phyloP scores from a whole-genome alignment of 2,113 vertebrate species.

The Sakesphorus luctuosus region DNA sequence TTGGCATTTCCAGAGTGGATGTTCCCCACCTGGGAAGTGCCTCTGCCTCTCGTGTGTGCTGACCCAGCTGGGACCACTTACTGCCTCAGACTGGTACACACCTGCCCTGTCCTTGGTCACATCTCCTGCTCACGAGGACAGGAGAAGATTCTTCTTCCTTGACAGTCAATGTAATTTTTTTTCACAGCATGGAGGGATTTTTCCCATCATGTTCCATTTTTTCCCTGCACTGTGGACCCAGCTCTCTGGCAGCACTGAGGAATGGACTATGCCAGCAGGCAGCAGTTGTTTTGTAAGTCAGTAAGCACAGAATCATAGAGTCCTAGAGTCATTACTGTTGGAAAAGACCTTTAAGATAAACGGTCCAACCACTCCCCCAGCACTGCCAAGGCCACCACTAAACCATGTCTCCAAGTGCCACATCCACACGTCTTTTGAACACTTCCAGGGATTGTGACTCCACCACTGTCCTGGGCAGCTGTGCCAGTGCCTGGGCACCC shows the following conservation, averaged over 20 bases:
- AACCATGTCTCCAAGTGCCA: not conserved
- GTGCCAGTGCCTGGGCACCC: not conserved
- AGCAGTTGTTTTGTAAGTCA: not conserved
- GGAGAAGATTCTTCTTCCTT: not conserved
- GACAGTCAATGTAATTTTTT: not conserved
- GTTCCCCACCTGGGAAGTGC: not conserved
- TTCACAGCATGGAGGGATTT: not conserved
- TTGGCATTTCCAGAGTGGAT: not conserved
- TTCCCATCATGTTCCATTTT: not conserved
- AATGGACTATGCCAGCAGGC: not conserved
- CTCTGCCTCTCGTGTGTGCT: not conserved
- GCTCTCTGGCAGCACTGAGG: rapidly evolving
- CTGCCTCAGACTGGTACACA: not conserved
- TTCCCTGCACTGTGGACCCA: not conserved
- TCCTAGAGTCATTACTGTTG: not conserved
- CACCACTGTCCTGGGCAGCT: not conserved
- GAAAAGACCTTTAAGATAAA: not conserved
- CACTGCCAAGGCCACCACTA: not conserved
- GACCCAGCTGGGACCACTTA: not conserved
- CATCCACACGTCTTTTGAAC: not conserved
- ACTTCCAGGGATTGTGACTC: not conserved
- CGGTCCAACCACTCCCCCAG: not conserved
- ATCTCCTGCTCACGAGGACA: not conserved
- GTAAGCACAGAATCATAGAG: not conserved
- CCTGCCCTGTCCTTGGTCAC: not conserved